Conservation (phyloP, 2,888 invertebrate species). For the Vandiemenella viatica region DNA sequence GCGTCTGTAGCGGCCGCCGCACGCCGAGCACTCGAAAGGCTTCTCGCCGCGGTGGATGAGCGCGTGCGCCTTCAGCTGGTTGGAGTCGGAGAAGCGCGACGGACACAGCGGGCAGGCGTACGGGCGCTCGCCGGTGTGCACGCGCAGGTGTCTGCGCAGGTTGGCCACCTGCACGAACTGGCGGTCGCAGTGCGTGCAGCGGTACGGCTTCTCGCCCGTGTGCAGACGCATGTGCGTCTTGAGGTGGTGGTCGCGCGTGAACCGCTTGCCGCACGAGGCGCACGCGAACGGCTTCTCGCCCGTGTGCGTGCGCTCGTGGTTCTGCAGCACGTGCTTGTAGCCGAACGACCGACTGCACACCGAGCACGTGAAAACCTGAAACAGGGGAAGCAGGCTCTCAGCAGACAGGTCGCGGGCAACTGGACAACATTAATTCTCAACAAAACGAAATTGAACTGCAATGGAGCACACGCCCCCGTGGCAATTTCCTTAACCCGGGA, state of each 20-base stretch:
- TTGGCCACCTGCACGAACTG: constrained; percentile 91
- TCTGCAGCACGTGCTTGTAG: constrained; percentile 87
- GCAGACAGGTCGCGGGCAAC: constrained; percentile 1
- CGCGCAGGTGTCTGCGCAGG: constrained; percentile 70
- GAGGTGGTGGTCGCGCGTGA: constrained; percentile 83
- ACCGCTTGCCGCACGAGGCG: constrained; percentile 78
- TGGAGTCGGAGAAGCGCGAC: constrained; percentile 78
- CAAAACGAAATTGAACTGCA: too few relatives aligned
- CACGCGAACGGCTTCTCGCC: constrained; percentile 91
- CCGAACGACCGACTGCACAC: constrained; percentile 80
- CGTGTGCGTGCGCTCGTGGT: constrained; percentile 87
- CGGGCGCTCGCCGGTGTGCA: constrained; percentile 84
- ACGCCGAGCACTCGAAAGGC: constrained; percentile 68
- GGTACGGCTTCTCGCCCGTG: constrained; percentile 86
- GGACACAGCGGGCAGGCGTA: constrained; percentile 77
- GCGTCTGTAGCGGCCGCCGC: constrained; percentile 64
- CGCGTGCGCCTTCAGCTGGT: constrained; percentile 79
- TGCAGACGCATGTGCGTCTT: constrained; percentile 87
- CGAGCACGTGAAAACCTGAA: constrained; percentile 78
- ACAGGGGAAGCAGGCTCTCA: too few relatives aligned
- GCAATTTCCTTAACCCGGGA: too few relatives aligned
- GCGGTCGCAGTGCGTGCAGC: constrained; percentile 79
- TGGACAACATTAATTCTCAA: too few relatives aligned
- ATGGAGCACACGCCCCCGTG: too few relatives aligned
- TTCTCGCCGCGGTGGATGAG: constrained; percentile 82